A percentile compares a stretch with the other conserved stretches of the same genome.
Evolutionary conservation across 2,797 vertebrate genomes (phyloP).

Genomic region (Ctenopoma multispine): DNA sequence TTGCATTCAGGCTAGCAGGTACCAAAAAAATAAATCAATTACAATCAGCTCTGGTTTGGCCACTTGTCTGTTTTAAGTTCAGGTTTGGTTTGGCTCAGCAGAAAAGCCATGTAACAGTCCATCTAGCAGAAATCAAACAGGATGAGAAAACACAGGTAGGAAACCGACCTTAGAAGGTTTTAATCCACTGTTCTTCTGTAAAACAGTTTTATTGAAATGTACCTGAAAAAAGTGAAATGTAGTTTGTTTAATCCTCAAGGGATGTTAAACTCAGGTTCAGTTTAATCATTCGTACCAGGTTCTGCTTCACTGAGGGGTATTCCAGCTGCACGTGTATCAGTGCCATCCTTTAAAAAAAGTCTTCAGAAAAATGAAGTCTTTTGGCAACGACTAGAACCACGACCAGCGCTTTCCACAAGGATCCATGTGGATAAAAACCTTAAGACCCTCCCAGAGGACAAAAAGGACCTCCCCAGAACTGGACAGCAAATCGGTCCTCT

Average conservation of each 20-base stretch:
- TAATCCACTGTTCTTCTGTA: background rate
- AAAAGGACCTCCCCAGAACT: background rate
- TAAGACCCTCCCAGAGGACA: background rate
- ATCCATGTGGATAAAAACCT: background rate
- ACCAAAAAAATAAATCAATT: background rate
- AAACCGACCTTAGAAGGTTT: background rate
- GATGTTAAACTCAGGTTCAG: background rate
- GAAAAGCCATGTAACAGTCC: background rate
- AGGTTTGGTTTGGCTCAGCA: background rate
- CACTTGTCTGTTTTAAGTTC: background rate
- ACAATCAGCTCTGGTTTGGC: background rate
- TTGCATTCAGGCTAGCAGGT: slow-evolving; percentile 4
- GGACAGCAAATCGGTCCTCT: slow-evolving; percentile 27
- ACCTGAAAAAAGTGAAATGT: background rate
- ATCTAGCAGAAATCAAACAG: background rate
- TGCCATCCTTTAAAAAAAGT: background rate
- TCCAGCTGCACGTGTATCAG: background rate
- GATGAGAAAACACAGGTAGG: background rate
- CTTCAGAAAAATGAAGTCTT: too few species aligned
- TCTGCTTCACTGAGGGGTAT: background rate
- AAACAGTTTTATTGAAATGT: background rate
- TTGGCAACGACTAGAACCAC: background rate
- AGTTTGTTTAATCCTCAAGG: background rate
- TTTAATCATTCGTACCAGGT: background rate
- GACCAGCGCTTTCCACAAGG: background rate